phyloP scores from a whole-genome alignment of 2,113 vertebrate species.

The Aviceda subcristata region DNA sequence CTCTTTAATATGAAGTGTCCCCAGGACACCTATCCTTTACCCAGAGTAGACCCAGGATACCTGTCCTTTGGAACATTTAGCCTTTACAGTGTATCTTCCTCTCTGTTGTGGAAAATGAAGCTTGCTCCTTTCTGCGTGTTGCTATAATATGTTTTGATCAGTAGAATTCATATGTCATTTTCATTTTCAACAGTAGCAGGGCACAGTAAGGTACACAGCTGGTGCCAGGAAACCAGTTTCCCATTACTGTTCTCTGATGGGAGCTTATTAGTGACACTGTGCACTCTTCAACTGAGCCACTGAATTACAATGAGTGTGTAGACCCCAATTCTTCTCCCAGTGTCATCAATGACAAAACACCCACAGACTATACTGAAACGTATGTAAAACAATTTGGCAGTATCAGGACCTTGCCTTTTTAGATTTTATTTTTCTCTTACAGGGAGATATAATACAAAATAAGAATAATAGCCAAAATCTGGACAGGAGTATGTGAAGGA shows the following conservation, averaged over 20 bases:
- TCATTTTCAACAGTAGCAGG: neutral
- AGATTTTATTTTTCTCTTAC: neutral
- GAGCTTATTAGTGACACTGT: neutral
- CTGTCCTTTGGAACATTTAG: conserved; percentile 34
- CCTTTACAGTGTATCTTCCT: neutral
- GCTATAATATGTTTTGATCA: conserved; percentile 13
- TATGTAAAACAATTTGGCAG: neutral
- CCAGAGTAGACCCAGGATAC: neutral
- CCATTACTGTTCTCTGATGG: neutral
- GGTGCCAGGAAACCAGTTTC: neutral
- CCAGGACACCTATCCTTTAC: conserved; percentile 21
- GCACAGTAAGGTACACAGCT: neutral
- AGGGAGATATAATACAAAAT: neutral
- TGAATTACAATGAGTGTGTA: neutral
- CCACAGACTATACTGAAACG: neutral
- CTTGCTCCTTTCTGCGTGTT: neutral
- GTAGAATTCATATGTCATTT: conserved; percentile 19
- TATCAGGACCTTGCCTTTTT: neutral
- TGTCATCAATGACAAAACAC: neutral
- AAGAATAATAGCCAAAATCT: neutral
- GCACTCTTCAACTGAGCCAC: neutral
- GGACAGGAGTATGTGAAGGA: neutral
- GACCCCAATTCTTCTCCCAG: neutral
- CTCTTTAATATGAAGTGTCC: neutral
- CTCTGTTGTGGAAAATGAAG: conserved; percentile 20